These are phyloP conservation scores for Cyclophora albipunctata DNA, from an alignment of 2,888 invertebrate species.

Conservation along the genomic window DNA sequence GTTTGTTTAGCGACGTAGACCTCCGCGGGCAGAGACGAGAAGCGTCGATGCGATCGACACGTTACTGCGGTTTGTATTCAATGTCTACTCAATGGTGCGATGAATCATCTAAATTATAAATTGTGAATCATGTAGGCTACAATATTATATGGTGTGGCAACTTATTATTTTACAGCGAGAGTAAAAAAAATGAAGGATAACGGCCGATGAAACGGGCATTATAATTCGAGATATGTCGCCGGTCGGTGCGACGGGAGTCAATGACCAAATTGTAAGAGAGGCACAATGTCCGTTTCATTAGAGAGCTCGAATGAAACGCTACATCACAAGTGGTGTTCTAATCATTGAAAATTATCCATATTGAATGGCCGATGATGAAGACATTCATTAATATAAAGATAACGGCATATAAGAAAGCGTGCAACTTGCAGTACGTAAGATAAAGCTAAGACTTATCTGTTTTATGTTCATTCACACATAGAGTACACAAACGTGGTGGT, in stretches of 20 bases:
- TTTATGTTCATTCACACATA: not conserved
- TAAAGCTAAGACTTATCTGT: conserved; percentile 3
- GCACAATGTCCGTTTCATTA: conserved; percentile 30
- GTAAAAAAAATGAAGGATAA: conserved; percentile 28
- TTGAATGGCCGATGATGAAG: conserved; percentile 18
- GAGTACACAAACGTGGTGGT: not conserved
- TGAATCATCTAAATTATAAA: conserved; percentile 63
- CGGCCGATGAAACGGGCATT: conserved; percentile 37
- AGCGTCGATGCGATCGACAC: conserved; percentile 44
- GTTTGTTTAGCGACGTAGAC: conserved; percentile 60
- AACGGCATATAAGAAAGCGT: conserved; percentile 16
- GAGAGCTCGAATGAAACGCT: conserved; percentile 20
- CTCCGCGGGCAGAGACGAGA: conserved; percentile 31
- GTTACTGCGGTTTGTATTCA: conserved; percentile 57
- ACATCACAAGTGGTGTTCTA: conserved; percentile 9
- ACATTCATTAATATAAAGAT: conserved; percentile 17
- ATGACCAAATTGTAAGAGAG: conserved; percentile 40
- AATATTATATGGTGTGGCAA: conserved; percentile 33
- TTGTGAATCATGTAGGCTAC: conserved; percentile 53
- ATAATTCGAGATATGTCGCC: conserved; percentile 43
- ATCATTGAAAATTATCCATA: conserved; percentile 14
- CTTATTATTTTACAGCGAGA: conserved; percentile 23
- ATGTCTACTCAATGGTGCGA: conserved; percentile 56
- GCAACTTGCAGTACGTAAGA: conserved; percentile 4
- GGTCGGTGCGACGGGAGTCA: conserved; percentile 29